Evolutionary conservation across 2,888 invertebrate genomes (phyloP).

Genomic region (Rhaphigaster nebulosa): DNA sequence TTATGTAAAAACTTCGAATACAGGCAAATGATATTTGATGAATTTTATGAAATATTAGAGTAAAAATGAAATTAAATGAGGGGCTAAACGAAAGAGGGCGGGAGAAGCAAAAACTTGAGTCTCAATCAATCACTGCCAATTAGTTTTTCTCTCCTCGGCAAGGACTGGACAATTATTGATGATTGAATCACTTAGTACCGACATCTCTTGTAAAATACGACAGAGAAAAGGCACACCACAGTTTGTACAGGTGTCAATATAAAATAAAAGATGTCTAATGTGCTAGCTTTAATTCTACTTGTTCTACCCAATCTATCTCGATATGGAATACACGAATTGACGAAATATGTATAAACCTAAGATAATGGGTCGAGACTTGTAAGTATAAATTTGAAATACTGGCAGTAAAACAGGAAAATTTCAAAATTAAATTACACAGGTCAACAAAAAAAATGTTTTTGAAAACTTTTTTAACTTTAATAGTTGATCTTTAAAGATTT

Average conservation of each 20-base stretch:
- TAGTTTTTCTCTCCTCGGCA: background rate
- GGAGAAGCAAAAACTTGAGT: background rate
- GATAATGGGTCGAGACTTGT: no score
- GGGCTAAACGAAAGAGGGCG: background rate
- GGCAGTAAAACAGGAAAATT: no score
- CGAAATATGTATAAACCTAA: no score
- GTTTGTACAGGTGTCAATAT: background rate
- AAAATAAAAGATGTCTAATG: background rate
- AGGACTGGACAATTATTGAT: background rate
- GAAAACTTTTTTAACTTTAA: no score
- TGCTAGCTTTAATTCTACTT: background rate
- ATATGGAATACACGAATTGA: no score
- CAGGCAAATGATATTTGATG: background rate
- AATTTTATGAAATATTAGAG: background rate
- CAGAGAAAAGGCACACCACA: background rate
- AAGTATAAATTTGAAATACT: no score
- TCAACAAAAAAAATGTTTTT: no score
- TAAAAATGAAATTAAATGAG: background rate
- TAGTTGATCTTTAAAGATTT: no score
- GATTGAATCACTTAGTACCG: background rate
- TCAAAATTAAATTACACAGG: no score
- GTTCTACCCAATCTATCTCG: background rate
- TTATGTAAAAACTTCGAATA: no score
- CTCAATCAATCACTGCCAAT: background rate
- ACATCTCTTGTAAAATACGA: background rate